phyloP scores from a whole-genome alignment of 2,888 invertebrate genomes.

The Pristionchus arcanus region DNA sequence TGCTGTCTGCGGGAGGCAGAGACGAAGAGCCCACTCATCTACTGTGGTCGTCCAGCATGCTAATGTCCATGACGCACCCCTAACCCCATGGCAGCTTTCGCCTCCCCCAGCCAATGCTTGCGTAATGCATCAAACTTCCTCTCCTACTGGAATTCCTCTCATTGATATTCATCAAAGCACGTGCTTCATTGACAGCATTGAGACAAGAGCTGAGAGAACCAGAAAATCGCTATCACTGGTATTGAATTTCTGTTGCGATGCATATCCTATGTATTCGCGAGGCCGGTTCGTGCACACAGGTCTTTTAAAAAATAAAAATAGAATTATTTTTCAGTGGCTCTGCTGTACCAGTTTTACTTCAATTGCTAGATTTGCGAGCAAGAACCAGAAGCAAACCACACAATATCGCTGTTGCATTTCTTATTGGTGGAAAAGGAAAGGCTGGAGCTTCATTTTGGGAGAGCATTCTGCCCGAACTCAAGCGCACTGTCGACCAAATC shows the following conservation, averaged over 20 bases:
- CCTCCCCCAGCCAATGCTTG: not conserved
- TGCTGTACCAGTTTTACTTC: not conserved
- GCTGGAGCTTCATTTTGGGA: not conserved
- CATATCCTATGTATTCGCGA: not conserved
- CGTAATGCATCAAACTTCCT: not conserved
- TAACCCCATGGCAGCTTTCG: not conserved
- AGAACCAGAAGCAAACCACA: not conserved
- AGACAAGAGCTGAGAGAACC: too few relatives aligned
- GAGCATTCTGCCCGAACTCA: not conserved
- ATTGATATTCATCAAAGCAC: not conserved
- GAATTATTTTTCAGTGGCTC: not conserved
- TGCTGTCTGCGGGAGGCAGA: not conserved
- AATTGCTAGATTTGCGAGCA: not conserved
- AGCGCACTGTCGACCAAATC: not conserved
- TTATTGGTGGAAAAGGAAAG: not conserved
- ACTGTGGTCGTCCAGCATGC: not conserved
- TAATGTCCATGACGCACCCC: not conserved
- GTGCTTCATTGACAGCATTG: not conserved
- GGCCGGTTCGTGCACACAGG: not conserved
- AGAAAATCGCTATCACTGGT: not conserved
- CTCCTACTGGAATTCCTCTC: too few relatives aligned
- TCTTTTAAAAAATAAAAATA: not conserved
- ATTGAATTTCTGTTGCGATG: not conserved
- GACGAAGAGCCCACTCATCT: not conserved
- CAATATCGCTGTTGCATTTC: not conserved